These are phyloP conservation scores for Marisa cornuarietis DNA, from an alignment of 1,140 invertebrate species.

Conservation along the genomic window DNA sequence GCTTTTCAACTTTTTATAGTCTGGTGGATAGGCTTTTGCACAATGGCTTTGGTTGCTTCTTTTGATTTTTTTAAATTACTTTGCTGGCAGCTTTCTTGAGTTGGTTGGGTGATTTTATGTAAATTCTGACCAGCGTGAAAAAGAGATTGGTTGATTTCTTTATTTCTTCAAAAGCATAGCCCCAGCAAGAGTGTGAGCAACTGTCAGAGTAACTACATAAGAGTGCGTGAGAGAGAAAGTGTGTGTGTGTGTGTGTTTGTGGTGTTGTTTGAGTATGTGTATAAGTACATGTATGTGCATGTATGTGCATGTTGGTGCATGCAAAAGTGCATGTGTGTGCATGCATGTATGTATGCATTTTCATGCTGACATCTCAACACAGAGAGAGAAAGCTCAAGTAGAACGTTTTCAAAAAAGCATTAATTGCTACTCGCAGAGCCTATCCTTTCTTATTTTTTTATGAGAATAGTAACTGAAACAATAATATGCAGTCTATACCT, in stretches of 20 bases:
- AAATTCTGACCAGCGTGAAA: background rate
- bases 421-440: too few relatives aligned
- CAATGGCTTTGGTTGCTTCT: too few relatives aligned
- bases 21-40: too few relatives aligned
- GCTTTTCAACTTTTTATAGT: too few relatives aligned
- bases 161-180: background rate
- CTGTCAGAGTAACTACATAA: background rate
- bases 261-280: background rate
- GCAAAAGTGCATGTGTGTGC: background rate
- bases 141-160: background rate
- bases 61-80: too few relatives aligned
- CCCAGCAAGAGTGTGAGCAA: background rate
- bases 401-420: too few relatives aligned
- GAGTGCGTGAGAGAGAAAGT: background rate
- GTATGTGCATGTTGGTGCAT: background rate
- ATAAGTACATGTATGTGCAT: background rate
- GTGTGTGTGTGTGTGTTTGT: conserved; percentile 4
- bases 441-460: too few relatives aligned
- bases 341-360: background rate
- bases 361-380: too few relatives aligned
- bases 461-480: too few relatives aligned
- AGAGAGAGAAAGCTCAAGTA: too few relatives aligned
- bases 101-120: background rate
- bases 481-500: too few relatives aligned
- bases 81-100: background rate